A percentile compares a stretch with the other conserved stretches of the same genome.
Evolutionary conservation across 1,140 invertebrate genomes (phyloP).

Genomic region (Cydia fagiglandana): DNA sequence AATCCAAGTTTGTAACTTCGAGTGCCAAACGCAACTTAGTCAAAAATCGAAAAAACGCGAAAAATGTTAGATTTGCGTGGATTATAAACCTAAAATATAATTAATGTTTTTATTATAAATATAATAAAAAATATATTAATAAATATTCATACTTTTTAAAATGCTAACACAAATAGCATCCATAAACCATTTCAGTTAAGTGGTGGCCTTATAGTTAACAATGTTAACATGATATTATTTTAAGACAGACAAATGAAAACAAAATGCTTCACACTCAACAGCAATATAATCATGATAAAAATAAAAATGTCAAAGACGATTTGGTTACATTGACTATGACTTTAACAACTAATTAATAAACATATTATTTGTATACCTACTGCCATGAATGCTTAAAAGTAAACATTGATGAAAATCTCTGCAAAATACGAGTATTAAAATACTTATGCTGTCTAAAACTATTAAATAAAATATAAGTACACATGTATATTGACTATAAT

Average conservation of each 20-base stretch:
- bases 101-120: no score
- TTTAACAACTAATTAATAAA: background rate
- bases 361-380: background rate
- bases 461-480: slow-evolving; percentile 2
- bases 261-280: background rate
- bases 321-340: background rate
- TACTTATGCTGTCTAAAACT: background rate
- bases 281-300: background rate
- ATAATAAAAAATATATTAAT: no score
- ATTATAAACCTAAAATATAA: no score
- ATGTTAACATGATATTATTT: no score
- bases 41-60: no score
- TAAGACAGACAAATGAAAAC: background rate
- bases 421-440: background rate
- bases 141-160: no score
- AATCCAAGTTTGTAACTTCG: no score
- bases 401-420: background rate
- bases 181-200: no score
- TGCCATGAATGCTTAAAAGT: background rate
- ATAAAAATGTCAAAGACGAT: background rate
- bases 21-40: no score
- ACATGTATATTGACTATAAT: background rate
- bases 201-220: no score
- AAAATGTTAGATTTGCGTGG: no score
- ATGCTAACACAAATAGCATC: no score